Base-by-base conservation (phyloP, 1,140 invertebrate genomes). In the Trichonephila clavipes region DNA sequence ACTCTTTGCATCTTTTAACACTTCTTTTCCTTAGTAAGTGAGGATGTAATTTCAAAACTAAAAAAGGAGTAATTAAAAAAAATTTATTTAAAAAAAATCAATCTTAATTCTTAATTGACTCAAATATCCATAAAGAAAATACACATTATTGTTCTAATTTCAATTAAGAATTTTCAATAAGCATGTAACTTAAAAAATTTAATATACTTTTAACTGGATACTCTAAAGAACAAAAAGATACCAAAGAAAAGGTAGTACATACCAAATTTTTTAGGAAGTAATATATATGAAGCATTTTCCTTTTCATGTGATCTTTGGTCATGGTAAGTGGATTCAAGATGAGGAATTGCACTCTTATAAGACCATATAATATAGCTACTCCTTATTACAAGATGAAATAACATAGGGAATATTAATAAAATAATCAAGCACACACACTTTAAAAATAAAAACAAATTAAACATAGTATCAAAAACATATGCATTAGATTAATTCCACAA, bases 351-450 rank as follows among this genome's bases (percentile, higher is more conserved):
- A 77, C 34, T 28, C n/a, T 77, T 77, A 77, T 40, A 34, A 77
- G 72, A 77, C 72, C 72, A 77, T 40, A 77, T 77, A 77, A 77
- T 28, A 77, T 77, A 77, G 18, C 72, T 34, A 18, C 34, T 28
- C 28, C 72, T 77, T 34, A 77, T 34, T 77, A 10, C 34, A 77
- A 77, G 40, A 77, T 16, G 34, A 77, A 16, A 40, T 19, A 77
- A 77, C 28, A 77, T 18, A 77, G 34, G 34, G 34, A 34, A 77
- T 18, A 18, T 2, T 8, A 77, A 18, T 14, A 40, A 34, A 77
- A 72, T 28, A 72, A 51, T 34, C 14, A 16, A 77, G 16, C 34
- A 34, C 18, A 18, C 14, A 19, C 14, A 40, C 4, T 34, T 18
- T 6, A 34, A 34, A 16, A 34, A 34, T 40, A 6, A 72, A 14